Evolutionary conservation across 2,797 vertebrate genomes (phyloP).

Genomic region (Danio tinwini): DNA sequence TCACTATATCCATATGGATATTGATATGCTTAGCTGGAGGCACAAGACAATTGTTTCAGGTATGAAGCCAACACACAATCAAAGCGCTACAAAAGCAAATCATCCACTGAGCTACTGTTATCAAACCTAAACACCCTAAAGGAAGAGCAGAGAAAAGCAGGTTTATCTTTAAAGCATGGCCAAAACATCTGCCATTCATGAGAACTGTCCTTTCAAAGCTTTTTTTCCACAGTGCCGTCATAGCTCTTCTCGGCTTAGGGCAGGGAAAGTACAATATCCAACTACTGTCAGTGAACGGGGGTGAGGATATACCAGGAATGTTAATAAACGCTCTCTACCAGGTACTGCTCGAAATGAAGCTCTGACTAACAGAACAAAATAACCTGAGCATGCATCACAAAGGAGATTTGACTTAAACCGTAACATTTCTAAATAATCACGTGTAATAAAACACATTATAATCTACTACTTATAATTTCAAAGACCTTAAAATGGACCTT

Average conservation of each 20-base stretch:
- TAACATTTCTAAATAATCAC: background rate
- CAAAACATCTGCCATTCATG: conserved; percentile 69
- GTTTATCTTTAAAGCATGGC: conserved; percentile 50
- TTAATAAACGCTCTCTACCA: conserved; percentile 48
- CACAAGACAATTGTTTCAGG: conserved; percentile 45
- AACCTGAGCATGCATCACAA: background rate
- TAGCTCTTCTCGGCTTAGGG: conserved; percentile 37
- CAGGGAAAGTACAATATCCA: conserved; percentile 41
- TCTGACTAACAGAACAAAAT: conserved; percentile 14
- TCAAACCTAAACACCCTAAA: conserved; percentile 57
- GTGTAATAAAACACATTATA: background rate
- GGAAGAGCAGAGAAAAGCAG: conserved; percentile 52
- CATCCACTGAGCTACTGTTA: conserved; percentile 42
- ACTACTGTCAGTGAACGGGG: conserved; percentile 34
- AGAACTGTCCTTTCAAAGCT: conserved; percentile 45
- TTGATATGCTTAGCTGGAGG: conserved; percentile 32
- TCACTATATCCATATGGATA: conserved; percentile 50
- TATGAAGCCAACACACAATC: conserved; percentile 58
- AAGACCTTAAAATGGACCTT: conserved; percentile 63
- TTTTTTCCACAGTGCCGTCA: conserved; percentile 38
- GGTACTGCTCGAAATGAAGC: conserved; percentile 30
- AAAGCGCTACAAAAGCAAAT: conserved; percentile 58
- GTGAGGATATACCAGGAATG: conserved; percentile 52
- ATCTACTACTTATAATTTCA: conserved; percentile 28
- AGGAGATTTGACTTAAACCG: background rate